A percentile compares a stretch with the other conserved stretches of the same genome.
Conservation (phyloP, 2,797 vertebrate genomes). For the Rhodeus uyekii region DNA sequence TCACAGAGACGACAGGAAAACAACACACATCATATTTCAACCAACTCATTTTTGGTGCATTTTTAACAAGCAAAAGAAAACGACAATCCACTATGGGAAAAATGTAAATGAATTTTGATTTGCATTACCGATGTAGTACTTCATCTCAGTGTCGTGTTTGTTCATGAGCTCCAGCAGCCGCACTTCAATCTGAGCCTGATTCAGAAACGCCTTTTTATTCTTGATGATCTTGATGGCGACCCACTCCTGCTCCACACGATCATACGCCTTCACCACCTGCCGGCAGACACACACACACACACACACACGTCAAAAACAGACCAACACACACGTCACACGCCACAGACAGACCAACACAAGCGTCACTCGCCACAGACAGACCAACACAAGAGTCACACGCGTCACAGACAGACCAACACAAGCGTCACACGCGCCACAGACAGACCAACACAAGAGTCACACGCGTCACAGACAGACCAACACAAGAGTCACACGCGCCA, state of each 20-base stretch:
- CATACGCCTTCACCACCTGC: constrained; percentile 98
- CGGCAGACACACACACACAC: constrained; percentile 22
- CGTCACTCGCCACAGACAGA: neutral
- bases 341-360: too few relatives aligned
- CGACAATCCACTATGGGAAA: neutral
- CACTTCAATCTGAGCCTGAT: constrained; percentile 99
- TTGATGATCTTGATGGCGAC: constrained; percentile 99
- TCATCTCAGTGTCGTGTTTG: constrained; percentile 99
- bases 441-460: constrained; percentile 53
- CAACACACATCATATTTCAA: too few relatives aligned
- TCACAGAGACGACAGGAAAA: too few relatives aligned
- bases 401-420: neutral
- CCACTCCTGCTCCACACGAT: constrained; percentile 98
- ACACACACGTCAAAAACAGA: constrained; percentile 52
- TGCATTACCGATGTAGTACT: constrained; percentile 99
- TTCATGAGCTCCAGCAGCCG: constrained; percentile 99
- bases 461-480: neutral
- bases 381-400: constrained; percentile 54
- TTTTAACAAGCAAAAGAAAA: too few relatives aligned
- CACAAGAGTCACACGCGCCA: too few relatives aligned
- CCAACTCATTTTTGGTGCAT: too few relatives aligned
- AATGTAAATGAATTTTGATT: too few relatives aligned
- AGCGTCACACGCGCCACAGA: neutral
- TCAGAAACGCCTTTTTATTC: constrained; percentile 99
- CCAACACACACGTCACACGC: too few relatives aligned